Conservation (phyloP, 2,113 vertebrate species). For the Cyanistes caeruleus region DNA sequence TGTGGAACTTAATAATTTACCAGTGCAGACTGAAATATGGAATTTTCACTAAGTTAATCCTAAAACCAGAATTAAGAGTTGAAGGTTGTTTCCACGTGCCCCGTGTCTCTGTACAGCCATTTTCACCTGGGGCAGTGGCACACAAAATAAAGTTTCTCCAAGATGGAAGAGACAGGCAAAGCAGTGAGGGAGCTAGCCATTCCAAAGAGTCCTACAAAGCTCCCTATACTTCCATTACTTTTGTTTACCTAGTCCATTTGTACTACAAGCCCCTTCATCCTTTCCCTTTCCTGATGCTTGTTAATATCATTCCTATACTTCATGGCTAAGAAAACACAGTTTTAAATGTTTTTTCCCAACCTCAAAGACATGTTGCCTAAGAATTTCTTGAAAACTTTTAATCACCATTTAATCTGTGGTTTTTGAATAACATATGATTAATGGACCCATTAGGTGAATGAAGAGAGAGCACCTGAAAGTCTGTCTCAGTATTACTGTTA, state of each 20-base stretch:
- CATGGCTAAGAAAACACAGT: background rate
- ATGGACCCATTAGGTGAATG: background rate
- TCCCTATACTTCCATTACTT: background rate
- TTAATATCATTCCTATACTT: background rate
- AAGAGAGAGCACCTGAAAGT: background rate
- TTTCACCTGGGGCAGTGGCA: background rate
- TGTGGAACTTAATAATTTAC: background rate
- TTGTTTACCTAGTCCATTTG: background rate
- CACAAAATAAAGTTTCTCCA: background rate
- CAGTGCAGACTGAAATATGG: background rate
- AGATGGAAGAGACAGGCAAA: background rate
- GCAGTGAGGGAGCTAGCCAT: background rate
- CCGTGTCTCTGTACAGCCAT: background rate
- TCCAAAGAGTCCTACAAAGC: background rate
- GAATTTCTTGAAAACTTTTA: background rate
- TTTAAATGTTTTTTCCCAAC: background rate
- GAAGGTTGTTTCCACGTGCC: background rate
- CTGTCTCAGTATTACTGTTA: background rate
- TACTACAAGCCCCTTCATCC: background rate
- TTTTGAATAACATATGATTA: background rate
- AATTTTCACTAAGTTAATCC: background rate
- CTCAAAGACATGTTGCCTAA: background rate
- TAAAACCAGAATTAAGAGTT: background rate
- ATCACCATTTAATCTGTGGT: background rate
- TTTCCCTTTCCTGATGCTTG: background rate